phyloP scores from a whole-genome alignment of 2,797 vertebrate species.

The Gambusia yucatana region DNA sequence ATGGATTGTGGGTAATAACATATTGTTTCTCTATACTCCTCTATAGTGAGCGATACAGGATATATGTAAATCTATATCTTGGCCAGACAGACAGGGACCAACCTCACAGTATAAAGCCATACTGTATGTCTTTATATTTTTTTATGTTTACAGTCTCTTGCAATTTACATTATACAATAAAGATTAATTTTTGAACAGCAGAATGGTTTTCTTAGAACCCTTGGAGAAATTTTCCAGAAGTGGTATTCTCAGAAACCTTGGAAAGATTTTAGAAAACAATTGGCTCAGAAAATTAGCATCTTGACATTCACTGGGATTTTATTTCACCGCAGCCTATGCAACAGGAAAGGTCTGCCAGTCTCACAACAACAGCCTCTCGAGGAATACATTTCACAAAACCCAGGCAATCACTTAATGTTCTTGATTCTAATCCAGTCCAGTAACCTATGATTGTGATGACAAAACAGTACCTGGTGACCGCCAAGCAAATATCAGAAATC shows the following conservation, averaged over 20 bases:
- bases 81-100: constrained; percentile 4
- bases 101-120: background rate
- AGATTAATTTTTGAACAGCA: background rate
- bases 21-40: background rate
- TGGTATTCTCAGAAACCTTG: constrained; percentile 1
- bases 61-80: constrained; percentile 8
- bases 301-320: background rate
- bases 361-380: background rate
- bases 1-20: constrained; percentile 3
- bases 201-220: constrained; percentile 3
- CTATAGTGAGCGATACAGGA: constrained; percentile 1
- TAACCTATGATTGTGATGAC: background rate
- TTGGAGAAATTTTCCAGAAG: background rate
- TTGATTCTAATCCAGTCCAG: background rate
- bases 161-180: constrained; percentile 3
- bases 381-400: background rate
- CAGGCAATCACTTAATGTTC: background rate
- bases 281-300: background rate
- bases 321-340: background rate
- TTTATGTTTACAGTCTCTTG: background rate
- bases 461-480: background rate
- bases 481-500: background rate
- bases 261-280: background rate
- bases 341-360: background rate
- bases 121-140: background rate